These are phyloP conservation scores for Pluvianellus socialis DNA, from an alignment of 2,113 vertebrate genomes.

Conservation along the genomic window DNA sequence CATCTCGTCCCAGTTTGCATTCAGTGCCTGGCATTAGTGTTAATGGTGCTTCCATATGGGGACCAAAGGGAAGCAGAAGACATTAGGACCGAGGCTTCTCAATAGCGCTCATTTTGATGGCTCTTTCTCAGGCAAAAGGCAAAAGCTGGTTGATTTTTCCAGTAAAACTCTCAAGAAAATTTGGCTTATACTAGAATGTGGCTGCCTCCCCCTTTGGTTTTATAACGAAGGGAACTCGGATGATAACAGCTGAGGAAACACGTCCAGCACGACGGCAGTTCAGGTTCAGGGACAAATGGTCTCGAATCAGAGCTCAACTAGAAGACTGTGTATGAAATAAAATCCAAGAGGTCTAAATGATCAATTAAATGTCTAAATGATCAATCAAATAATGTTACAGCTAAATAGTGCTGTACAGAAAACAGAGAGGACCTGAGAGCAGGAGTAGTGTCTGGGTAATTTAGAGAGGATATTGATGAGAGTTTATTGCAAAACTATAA, in stretches of 20 bases:
- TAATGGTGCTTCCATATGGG: neutral
- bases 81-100: neutral
- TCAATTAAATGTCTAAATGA: neutral
- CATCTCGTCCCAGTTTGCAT: neutral
- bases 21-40: rapidly evolving
- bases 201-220: neutral
- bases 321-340: neutral
- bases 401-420: neutral
- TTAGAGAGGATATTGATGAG: neutral
- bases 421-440: neutral
- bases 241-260: neutral
- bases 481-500: neutral
- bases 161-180: neutral
- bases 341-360: neutral
- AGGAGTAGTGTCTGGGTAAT: neutral
- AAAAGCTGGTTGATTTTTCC: neutral
- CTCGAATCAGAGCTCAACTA: neutral
- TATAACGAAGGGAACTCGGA: neutral
- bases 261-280: neutral
- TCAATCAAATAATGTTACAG: neutral
- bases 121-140: neutral
- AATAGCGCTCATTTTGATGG: neutral
- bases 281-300: neutral
- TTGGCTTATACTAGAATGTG: neutral
- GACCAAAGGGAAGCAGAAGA: neutral